A percentile compares a stretch with the other conserved stretches of the same genome.
Conservation (phyloP, 2,797 vertebrate genomes). For the Hybognathus amarus region DNA sequence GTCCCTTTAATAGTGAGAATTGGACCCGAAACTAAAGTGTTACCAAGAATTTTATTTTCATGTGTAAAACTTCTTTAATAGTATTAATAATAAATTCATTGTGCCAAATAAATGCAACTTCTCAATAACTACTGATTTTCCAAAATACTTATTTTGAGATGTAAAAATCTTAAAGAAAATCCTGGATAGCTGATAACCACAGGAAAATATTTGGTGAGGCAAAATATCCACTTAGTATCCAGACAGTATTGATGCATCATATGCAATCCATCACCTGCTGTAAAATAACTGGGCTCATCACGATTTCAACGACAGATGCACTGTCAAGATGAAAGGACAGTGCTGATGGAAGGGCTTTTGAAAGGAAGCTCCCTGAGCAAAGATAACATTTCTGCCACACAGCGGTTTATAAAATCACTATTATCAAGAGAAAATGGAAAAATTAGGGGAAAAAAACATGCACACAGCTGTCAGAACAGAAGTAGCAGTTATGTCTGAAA, state of each 20-base stretch:
- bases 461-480: conserved; percentile 36
- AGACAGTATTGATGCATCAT: neutral
- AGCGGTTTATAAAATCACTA: conserved; percentile 42
- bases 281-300: conserved; percentile 23
- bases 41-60: neutral
- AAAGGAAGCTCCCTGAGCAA: conserved; percentile 13
- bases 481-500: conserved; percentile 11
- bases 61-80: neutral
- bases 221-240: neutral
- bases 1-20: too few relatives aligned
- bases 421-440: conserved; percentile 32
- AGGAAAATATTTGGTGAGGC: neutral
- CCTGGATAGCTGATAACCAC: neutral
- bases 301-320: conserved; percentile 37
- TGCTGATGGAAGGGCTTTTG: conserved; percentile 43
- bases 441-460: conserved; percentile 1
- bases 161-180: neutral
- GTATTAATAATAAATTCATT: neutral
- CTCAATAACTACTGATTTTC: neutral
- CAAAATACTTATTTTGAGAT: neutral
- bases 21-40: too few relatives aligned
- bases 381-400: conserved; percentile 26
- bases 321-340: conserved; percentile 28
- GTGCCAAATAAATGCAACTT: neutral
- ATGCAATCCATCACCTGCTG: conserved; percentile 1